These are phyloP conservation scores for Epizoanthus illoricatus DNA, from an alignment of 92 coral and sea anemone species.

Conservation along the genomic window DNA sequence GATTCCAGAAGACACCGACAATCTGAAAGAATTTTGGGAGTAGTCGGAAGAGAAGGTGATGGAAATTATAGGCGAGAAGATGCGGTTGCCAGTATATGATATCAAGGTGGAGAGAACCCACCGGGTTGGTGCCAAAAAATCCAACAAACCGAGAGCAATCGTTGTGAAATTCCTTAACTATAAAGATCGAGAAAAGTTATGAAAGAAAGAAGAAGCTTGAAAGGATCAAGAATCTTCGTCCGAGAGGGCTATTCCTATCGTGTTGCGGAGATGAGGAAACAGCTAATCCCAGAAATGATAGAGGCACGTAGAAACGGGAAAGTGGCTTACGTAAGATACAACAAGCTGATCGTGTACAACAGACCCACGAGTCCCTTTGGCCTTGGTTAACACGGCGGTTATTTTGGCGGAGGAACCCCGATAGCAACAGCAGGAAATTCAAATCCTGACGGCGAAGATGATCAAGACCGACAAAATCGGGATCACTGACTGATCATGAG, in stretches of 20 bases:
- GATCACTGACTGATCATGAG: too few relatives aligned
- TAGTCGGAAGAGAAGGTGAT: background rate
- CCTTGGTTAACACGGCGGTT: too few relatives aligned
- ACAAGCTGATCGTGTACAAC: background rate
- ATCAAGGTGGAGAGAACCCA: conserved; percentile 6
- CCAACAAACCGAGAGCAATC: background rate
- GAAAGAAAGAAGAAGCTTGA: conserved; percentile 11
- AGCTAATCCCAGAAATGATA: conserved; percentile 9
- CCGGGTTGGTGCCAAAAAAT: conserved; percentile 1
- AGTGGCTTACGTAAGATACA: background rate
- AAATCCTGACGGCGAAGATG: background rate
- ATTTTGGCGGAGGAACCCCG: too few relatives aligned
- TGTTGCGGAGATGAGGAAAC: background rate
- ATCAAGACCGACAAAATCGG: too few relatives aligned
- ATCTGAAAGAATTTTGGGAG: background rate
- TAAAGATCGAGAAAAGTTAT: conserved; percentile 4
- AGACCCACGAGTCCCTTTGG: background rate
- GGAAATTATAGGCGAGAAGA: background rate
- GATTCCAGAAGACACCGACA: background rate
- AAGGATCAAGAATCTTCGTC: conserved; percentile 3
- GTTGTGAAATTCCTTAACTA: conserved; percentile 13
- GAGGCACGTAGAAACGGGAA: conserved; percentile 7
- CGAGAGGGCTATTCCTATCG: background rate
- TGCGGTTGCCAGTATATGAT: background rate
- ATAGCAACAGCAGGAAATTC: background rate